phyloP scores from a whole-genome alignment of 1,140 invertebrate species.

The Brachionus manjavacas region DNA sequence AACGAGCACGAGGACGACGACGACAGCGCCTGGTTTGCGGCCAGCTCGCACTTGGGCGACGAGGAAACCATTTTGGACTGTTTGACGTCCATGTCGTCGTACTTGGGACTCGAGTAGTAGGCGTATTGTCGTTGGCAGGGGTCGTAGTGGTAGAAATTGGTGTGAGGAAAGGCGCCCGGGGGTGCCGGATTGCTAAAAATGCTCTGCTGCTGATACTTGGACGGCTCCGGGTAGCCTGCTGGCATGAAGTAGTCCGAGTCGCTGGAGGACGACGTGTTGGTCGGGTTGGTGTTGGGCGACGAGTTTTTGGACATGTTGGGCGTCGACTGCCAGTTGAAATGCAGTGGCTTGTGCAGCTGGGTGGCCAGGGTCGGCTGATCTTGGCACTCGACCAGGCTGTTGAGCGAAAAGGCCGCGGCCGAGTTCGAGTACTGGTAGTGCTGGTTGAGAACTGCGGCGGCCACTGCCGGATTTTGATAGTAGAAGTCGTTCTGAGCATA shows the following conservation, averaged over 20 bases:
- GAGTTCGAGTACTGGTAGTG: neutral
- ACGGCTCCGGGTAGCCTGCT: neutral
- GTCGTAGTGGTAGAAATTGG: conserved; percentile 6
- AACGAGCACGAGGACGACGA: conserved; percentile 27
- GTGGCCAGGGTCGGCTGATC: neutral
- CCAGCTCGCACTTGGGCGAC: neutral
- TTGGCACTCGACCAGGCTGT: neutral
- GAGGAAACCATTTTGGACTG: neutral
- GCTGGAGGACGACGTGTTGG: neutral
- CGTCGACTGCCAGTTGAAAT: neutral
- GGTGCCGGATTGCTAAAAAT: neutral
- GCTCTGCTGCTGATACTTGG: neutral
- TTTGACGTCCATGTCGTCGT: conserved; percentile 4
- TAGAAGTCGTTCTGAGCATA: neutral
- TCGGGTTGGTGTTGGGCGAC: conserved; percentile 6
- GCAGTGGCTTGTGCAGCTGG: neutral
- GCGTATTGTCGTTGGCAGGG: neutral
- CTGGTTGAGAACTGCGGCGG: neutral
- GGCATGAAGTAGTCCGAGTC: conserved; percentile 5
- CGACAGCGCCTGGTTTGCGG: neutral
- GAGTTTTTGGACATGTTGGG: conserved; percentile 15
- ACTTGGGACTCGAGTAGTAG: neutral
- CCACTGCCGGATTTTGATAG: conserved; percentile 3
- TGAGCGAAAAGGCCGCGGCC: neutral
- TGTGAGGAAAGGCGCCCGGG: neutral